Conservation (phyloP, 2,797 vertebrate genomes). For the Mallotus villosus region DNA sequence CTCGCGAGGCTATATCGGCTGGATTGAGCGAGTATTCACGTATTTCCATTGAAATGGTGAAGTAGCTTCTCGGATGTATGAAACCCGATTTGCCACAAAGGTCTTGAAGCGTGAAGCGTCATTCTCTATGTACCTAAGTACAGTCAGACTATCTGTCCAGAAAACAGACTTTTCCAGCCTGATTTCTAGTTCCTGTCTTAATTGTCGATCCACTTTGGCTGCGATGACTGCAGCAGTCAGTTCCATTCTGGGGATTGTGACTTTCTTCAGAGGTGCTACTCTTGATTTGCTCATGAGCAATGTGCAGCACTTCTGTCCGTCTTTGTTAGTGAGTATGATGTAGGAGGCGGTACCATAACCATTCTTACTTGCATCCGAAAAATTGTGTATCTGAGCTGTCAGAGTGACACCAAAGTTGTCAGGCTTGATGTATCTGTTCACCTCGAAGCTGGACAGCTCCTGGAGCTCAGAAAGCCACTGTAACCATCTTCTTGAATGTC, state of each 20-base stretch:
- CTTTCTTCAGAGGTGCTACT: constrained; percentile 22
- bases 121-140: constrained; percentile 12
- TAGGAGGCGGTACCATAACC: constrained; percentile 22
- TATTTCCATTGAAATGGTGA: constrained; percentile 10
- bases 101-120: constrained; percentile 8
- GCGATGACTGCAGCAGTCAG: constrained; percentile 20
- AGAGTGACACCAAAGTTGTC: neutral
- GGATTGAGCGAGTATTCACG: constrained; percentile 5
- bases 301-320: neutral
- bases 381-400: constrained; percentile 8
- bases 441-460: neutral
- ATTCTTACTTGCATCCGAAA: constrained; percentile 10
- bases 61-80: constrained; percentile 8
- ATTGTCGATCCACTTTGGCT: constrained; percentile 3
- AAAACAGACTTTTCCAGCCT: constrained; percentile 9
- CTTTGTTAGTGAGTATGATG: neutral
- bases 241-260: constrained; percentile 15
- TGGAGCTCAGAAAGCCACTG: neutral
- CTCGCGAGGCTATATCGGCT: constrained; percentile 5
- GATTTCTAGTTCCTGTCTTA: constrained; percentile 5
- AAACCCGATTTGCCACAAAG: constrained; percentile 12
- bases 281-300: constrained; percentile 22
- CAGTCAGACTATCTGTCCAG: constrained; percentile 19
- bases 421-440: constrained; percentile 4
- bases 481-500: neutral